Evolutionary conservation across 2,113 vertebrate genomes (phyloP).

Genomic region (Rhinogobius similis): DNA sequence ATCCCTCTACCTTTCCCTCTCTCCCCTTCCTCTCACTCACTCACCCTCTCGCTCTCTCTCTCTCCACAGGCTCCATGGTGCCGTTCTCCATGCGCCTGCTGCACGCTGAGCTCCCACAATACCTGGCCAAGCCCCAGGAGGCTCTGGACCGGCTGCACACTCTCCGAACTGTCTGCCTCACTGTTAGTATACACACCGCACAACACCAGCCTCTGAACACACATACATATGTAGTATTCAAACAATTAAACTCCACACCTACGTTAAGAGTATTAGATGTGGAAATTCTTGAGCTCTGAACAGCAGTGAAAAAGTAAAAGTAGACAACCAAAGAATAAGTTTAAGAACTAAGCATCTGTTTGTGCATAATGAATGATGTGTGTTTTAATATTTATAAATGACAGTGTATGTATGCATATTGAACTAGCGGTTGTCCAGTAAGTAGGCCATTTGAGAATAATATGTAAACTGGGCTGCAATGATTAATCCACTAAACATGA

Average conservation of each 20-base stretch:
- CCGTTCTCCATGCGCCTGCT: constrained; percentile 96
- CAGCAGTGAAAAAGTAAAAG: constrained; percentile 22
- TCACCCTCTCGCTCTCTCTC: not conserved
- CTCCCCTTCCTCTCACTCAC: not conserved
- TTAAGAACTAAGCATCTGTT: not conserved
- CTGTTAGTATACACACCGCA: constrained; percentile 75
- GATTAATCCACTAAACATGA: no score
- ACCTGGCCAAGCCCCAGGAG: constrained; percentile 91
- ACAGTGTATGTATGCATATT: not conserved
- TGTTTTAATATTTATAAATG: not conserved
- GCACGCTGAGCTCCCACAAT: constrained; percentile 94
- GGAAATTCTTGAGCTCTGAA: constrained; percentile 45
- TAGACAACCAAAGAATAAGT: no score
- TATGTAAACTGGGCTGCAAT: no score
- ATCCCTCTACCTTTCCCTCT: constrained; percentile 14
- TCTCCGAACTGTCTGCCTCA: constrained; percentile 88
- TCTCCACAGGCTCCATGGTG: constrained; percentile 89
- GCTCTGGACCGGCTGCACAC: constrained; percentile 90
- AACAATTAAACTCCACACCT: constrained; percentile 37
- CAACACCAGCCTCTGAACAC: constrained; percentile 32
- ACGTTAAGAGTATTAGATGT: constrained; percentile 37
- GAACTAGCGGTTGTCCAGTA: not conserved
- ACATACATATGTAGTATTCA: constrained; percentile 37
- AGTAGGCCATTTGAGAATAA: not conserved
- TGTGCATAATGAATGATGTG: not conserved